These are phyloP conservation scores for Semnornis frantzii DNA, from an alignment of 2,113 vertebrate genomes.

Conservation along the genomic window DNA sequence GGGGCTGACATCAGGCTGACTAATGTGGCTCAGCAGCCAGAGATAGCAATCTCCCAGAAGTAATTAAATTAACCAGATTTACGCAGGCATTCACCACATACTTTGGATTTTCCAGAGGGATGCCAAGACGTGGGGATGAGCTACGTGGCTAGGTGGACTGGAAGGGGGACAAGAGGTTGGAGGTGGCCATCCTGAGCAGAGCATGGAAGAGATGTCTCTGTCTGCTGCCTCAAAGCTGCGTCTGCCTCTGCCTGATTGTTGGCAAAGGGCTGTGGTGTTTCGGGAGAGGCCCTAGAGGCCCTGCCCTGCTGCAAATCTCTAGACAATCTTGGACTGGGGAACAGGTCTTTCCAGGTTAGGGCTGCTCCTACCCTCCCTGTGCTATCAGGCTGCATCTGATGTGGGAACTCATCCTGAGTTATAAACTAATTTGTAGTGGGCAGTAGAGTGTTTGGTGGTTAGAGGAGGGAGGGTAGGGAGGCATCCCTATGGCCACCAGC, in stretches of 20 bases:
- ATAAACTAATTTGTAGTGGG: conserved; percentile 60
- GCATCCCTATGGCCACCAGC: not conserved
- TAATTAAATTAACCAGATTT: conserved; percentile 43
- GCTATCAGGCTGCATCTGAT: conserved; percentile 32
- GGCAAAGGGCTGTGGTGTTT: not conserved
- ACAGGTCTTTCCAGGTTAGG: conserved; percentile 55
- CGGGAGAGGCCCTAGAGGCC: not conserved
- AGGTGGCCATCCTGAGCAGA: not conserved
- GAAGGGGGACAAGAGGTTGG: not conserved
- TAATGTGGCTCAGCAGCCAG: conserved; percentile 27
- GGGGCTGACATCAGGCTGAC: conserved; percentile 59
- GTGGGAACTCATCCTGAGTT: conserved; percentile 9
- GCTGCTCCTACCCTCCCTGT: conserved; percentile 39
- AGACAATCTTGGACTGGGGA: not conserved
- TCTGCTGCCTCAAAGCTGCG: not conserved
- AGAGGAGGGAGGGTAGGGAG: not conserved
- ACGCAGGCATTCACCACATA: conserved; percentile 16
- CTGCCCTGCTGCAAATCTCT: not conserved
- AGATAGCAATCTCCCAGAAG: conserved; percentile 61
- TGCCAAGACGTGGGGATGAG: conserved; percentile 18
- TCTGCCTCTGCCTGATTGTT: not conserved
- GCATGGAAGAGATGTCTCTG: not conserved
- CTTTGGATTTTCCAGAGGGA: not conserved
- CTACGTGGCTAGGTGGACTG: rapidly evolving
- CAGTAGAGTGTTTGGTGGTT: conserved; percentile 36